Conservation (phyloP, 2,797 vertebrate genomes). For the Periophthalmus magnuspinnatus region DNA sequence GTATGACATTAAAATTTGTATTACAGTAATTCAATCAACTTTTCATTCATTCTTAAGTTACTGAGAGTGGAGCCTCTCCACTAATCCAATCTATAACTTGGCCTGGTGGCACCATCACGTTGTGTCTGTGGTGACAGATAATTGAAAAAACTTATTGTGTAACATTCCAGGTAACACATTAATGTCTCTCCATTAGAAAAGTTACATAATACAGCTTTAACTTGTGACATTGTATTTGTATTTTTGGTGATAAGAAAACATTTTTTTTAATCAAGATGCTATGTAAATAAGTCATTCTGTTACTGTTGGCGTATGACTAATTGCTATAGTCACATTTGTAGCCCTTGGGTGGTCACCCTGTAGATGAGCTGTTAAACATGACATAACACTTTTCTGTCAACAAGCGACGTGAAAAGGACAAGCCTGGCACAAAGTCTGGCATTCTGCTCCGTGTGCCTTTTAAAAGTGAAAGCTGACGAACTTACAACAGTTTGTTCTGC, state of each 20-base stretch:
- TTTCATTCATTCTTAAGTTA: too few species aligned
- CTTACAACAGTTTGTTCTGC: background rate
- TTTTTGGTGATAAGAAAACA: background rate
- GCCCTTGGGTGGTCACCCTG: background rate
- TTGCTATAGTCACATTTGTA: background rate
- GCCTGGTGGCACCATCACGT: too few species aligned
- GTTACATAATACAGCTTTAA: too few species aligned
- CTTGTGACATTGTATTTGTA: background rate
- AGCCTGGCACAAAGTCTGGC: background rate
- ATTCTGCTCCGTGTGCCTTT: background rate
- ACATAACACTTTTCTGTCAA: background rate
- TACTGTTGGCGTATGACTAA: background rate
- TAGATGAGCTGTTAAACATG: background rate
- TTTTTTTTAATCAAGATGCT: background rate
- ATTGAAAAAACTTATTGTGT: too few species aligned
- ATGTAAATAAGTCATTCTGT: background rate
- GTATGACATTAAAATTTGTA: too few species aligned
- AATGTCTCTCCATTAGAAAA: too few species aligned
- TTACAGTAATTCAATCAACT: too few species aligned
- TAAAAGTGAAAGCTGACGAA: constrained; percentile 1
- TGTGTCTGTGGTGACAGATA: too few species aligned
- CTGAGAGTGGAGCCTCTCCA: too few species aligned
- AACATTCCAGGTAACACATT: too few species aligned
- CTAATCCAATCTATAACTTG: too few species aligned
- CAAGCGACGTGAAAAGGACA: background rate